A percentile compares a stretch with the other conserved stretches of the same genome.
These are phyloP conservation scores for Pseudochromis fuscus DNA, from an alignment of 2,797 vertebrate genomes.

Conservation along the genomic window DNA sequence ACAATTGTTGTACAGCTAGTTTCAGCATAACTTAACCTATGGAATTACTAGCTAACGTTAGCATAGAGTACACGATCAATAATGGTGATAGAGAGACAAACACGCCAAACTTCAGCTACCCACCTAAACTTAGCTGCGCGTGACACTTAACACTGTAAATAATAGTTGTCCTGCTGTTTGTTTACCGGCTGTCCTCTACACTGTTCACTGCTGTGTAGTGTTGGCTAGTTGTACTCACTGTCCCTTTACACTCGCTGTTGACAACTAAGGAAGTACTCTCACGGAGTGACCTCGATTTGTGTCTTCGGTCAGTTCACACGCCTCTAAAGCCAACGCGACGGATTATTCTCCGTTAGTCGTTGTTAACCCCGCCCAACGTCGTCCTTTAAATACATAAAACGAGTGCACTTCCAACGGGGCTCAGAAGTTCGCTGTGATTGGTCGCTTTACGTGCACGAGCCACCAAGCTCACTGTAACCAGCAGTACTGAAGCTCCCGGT, in stretches of 20 bases:
- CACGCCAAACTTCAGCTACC: conserved; percentile 2
- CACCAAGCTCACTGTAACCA: not conserved
- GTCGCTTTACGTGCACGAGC: conserved; percentile 2
- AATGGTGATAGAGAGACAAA: not conserved
- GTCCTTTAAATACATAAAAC: rapidly evolving
- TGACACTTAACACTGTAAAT: conserved; percentile 5
- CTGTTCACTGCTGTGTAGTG: not conserved
- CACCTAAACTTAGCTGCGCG: conserved; percentile 14
- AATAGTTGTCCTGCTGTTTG: not conserved
- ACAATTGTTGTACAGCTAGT: conserved; percentile 1
- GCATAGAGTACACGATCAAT: conserved; percentile 25
- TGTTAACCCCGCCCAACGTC: conserved; percentile 14
- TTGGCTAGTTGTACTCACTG: conserved; percentile 29
- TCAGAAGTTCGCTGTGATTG: conserved; percentile 57
- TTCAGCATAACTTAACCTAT: conserved; percentile 7
- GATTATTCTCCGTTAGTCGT: not conserved
- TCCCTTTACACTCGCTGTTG: conserved; percentile 42
- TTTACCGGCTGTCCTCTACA: not conserved
- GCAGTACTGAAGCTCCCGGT: conserved; percentile 23
- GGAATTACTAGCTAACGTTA: conserved; percentile 55
- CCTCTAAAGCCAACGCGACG: not conserved
- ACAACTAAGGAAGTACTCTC: conserved; percentile 57
- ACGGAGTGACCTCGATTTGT: conserved; percentile 51
- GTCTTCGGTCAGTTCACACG: not conserved
- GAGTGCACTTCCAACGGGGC: conserved; percentile 6